These are phyloP conservation scores for Agrenia bidenticulata DNA, from an alignment of 2,888 invertebrate genomes.

Conservation along the genomic window DNA sequence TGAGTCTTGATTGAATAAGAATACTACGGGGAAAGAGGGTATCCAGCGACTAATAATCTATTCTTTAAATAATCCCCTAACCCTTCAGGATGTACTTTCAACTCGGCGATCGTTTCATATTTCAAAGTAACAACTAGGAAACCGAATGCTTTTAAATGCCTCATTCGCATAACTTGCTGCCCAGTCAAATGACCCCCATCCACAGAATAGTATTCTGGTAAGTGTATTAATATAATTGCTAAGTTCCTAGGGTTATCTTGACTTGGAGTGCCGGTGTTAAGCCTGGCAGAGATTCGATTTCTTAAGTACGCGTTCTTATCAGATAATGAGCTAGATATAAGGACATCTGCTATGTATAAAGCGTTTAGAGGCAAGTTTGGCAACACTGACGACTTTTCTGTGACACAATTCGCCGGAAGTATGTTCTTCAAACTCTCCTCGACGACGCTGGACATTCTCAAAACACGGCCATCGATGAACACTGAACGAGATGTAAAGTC, in stretches of 20 bases:
- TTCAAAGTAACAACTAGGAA: constrained; percentile 65
- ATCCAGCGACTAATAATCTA: constrained; percentile 54
- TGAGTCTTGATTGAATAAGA: neutral
- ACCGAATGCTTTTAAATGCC: constrained; percentile 66
- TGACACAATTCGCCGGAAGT: constrained; percentile 59
- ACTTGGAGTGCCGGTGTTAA: constrained; percentile 15
- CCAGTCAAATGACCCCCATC: constrained; percentile 60
- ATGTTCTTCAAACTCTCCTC: constrained; percentile 58
- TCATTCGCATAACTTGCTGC: constrained; percentile 65
- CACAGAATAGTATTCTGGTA: constrained; percentile 68
- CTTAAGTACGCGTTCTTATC: constrained; percentile 21
- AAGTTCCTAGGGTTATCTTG: constrained; percentile 21
- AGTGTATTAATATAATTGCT: constrained; percentile 64
- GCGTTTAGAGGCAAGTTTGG: constrained; percentile 63
- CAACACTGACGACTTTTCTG: constrained; percentile 60
- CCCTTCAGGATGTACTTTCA: constrained; percentile 60
- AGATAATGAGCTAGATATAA: constrained; percentile 60
- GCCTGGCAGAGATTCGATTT: constrained; percentile 30
- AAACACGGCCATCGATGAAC: constrained; percentile 61
- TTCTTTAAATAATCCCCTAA: constrained; percentile 62
- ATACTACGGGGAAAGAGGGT: neutral
- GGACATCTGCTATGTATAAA: constrained; percentile 64
- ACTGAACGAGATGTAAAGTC: constrained; percentile 61
- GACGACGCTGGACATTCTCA: constrained; percentile 60
- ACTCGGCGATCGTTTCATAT: constrained; percentile 60